Percentiles rank a stretch among this genome's conserved stretches.
Evolutionary conservation across 2,113 vertebrate genomes (phyloP).

Genomic region (Parus major): DNA sequence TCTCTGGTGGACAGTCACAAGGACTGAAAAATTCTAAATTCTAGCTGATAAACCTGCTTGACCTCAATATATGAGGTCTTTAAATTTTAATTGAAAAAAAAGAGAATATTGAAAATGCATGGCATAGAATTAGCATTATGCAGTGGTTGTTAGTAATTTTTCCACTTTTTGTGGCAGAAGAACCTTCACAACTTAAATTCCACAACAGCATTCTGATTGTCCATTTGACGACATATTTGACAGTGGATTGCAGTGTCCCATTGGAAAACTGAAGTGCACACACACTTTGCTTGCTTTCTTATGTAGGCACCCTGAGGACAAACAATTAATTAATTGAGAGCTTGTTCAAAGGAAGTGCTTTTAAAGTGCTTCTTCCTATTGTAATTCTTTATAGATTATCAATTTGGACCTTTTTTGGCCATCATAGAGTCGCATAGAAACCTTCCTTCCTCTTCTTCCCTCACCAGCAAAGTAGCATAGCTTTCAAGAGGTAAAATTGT

Average conservation of each 20-base stretch:
- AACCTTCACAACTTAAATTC: background rate
- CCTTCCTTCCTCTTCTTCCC: conserved; percentile 39
- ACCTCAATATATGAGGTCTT: background rate
- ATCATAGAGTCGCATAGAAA: conserved; percentile 54
- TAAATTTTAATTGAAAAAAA: background rate
- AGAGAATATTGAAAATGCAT: background rate
- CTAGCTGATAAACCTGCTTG: background rate
- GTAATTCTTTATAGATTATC: conserved; percentile 75
- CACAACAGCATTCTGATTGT: background rate
- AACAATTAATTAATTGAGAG: conserved; percentile 78
- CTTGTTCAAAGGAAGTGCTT: conserved; percentile 61
- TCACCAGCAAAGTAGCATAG: conserved; percentile 39
- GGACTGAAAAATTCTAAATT: background rate
- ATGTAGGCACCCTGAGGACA: conserved; percentile 41
- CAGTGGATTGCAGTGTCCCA: background rate
- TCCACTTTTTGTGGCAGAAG: background rate
- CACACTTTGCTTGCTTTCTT: background rate
- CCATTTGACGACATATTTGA: background rate
- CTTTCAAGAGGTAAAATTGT: background rate
- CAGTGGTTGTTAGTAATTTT: background rate
- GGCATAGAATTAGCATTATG: background rate
- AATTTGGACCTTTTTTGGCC: conserved; percentile 64
- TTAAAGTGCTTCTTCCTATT: conserved; percentile 51
- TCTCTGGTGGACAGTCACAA: background rate
- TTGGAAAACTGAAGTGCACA: background rate